Base-by-base conservation (phyloP, 2,888 invertebrate genomes). In the Polydrusus cervinus region DNA sequence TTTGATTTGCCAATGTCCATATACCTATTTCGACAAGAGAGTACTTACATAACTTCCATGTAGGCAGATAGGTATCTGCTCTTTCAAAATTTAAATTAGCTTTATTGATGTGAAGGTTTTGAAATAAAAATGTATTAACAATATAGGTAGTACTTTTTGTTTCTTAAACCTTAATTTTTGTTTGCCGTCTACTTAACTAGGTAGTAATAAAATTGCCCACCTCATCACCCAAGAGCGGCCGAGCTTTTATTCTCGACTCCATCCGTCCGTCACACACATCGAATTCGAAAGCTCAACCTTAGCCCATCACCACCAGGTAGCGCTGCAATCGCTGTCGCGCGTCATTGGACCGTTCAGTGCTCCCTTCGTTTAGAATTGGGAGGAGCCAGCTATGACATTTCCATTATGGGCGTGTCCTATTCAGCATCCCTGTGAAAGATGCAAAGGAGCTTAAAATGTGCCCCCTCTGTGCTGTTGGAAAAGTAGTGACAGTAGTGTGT, bases 351-450 rank as follows among this genome's bases (percentile, higher is more conserved):
- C 43, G 55, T 73, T 60, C 18, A 61, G 75, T 80, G 81, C 84
- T 85, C 84, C 83, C 84, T 34, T 30, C 60, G 66, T 43, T 74
- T 80, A 78, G 78, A 70, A 72, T 73, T 64, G 79, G 85, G 84
- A 81, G 84, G 83, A 79, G 79, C 79, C 40, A 40, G 7, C 55
- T 55, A 65, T 70, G 77, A 71, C 78, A 76, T 76, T 67, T 78
- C 78, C 78, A 76, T 75, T 74, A 79, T 38, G 60, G 77, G 78
- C 72, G 86, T 80, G 79, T 84, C 83, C 71, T 82, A 67, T 74
- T 79, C 87, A 86, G 86, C 86, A 86, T 87, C 86, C 86, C 84
- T 83, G 83, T 80, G 81, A 81, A 80, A 82, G 83, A 80, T 80
- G 81, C 81, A 81, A 77, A 78, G 81, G 80, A 45, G 65, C 78